Percentiles rank a stretch among this genome's conserved stretches.
These are phyloP conservation scores for Anorthoa munda DNA, from an alignment of 2,888 invertebrate species.

Conservation along the genomic window DNA sequence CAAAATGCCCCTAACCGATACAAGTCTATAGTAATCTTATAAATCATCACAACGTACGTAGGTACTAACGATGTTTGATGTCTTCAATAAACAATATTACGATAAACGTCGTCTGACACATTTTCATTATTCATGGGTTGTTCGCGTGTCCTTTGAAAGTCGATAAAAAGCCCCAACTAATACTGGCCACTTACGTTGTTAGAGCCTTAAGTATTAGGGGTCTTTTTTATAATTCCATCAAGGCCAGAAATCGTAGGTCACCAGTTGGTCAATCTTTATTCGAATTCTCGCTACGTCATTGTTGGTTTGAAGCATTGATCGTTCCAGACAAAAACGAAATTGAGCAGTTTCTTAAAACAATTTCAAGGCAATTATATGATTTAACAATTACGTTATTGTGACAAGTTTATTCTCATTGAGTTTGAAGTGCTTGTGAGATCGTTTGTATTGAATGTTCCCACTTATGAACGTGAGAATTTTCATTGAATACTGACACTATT, in stretches of 20 bases:
- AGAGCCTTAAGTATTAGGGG: slow-evolving; percentile 38
- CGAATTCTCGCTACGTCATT: slow-evolving; percentile 14
- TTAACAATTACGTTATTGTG: slow-evolving; percentile 33
- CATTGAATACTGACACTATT: slow-evolving; percentile 1
- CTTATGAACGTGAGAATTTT: slow-evolving; percentile 31
- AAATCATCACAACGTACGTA: slow-evolving; percentile 25
- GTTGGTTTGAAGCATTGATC: slow-evolving; percentile 28
- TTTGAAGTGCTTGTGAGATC: slow-evolving; percentile 32
- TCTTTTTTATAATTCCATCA: slow-evolving; percentile 53
- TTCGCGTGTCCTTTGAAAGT: slow-evolving; percentile 50
- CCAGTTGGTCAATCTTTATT: slow-evolving; percentile 39
- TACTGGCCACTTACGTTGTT: slow-evolving; percentile 42
- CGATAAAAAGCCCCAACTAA: slow-evolving; percentile 59
- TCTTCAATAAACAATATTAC: slow-evolving; percentile 37
- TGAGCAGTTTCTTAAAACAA: slow-evolving; percentile 1
- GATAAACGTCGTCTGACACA: slow-evolving; percentile 37
- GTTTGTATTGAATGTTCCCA: slow-evolving; percentile 12
- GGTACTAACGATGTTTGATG: slow-evolving; percentile 17
- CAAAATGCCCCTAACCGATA: background rate
- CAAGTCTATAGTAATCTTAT: background rate
- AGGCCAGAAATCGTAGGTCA: slow-evolving; percentile 53
- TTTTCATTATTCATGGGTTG: slow-evolving; percentile 54
- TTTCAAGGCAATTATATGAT: slow-evolving; percentile 35
- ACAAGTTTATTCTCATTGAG: slow-evolving; percentile 40
- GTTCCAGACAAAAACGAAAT: slow-evolving; percentile 23